Conservation (phyloP, 23 tunicate genomes). For the Diplosoma virens region DNA sequence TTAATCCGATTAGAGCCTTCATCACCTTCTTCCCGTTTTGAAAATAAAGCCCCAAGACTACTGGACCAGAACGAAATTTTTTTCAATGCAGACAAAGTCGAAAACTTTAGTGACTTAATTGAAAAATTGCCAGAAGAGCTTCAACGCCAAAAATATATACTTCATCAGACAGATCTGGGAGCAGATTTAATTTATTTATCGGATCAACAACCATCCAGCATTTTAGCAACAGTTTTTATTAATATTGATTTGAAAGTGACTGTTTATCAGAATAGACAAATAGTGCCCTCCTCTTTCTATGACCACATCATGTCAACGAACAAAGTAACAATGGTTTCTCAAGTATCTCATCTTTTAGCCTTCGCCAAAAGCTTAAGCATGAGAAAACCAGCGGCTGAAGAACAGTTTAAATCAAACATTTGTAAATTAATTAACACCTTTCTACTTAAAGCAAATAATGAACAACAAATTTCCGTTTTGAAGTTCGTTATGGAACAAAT, state of each 20-base stretch:
- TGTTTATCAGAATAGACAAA: not conserved
- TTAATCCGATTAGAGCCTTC: not conserved
- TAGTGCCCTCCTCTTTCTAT: conserved; percentile 9
- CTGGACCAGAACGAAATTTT: not conserved
- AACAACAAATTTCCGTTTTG: conserved; percentile 10
- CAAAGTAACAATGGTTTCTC: conserved; percentile 2
- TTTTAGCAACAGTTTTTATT: conserved; percentile 17
- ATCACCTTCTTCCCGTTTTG: conserved; percentile 3
- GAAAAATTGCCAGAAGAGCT: conserved; percentile 16
- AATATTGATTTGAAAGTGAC: conserved; percentile 4
- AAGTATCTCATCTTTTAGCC: not conserved
- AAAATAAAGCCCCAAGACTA: conserved; percentile 13
- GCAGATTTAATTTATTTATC: conserved; percentile 7
- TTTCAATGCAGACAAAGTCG: conserved; percentile 12
- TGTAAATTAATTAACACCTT: not conserved
- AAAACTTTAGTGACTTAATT: not conserved
- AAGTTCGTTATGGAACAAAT: conserved; percentile 17
- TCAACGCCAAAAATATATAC: not conserved
- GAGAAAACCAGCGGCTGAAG: not conserved
- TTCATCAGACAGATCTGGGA: not conserved
- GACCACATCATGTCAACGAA: not conserved
- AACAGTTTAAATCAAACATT: conserved; percentile 7
- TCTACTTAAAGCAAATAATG: not conserved
- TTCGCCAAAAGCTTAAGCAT: not conserved
- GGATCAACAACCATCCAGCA: not conserved